phyloP scores from a whole-genome alignment of 2,888 invertebrate species.

The Noctua pronuba region DNA sequence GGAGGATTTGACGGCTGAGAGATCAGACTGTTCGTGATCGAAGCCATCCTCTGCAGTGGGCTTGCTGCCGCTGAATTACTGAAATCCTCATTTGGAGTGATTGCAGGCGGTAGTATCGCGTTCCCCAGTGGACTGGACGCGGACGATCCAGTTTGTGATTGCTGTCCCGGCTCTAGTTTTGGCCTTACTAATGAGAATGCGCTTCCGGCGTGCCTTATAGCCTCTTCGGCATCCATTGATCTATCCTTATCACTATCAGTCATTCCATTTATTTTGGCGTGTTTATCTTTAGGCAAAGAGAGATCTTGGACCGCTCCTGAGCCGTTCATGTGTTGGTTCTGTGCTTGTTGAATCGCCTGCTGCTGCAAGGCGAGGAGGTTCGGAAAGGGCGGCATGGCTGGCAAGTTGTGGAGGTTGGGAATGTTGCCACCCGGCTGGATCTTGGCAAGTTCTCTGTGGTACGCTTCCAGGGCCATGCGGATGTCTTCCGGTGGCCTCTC shows the following conservation, averaged over 20 bases:
- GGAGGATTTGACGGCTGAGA: slow-evolving; percentile 96
- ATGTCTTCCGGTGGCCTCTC: slow-evolving; percentile 94
- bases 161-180: slow-evolving; percentile 95
- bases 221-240: slow-evolving; percentile 91
- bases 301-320: slow-evolving; percentile 94
- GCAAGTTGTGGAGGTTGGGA: slow-evolving; percentile 89
- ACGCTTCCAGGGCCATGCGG: slow-evolving; percentile 96
- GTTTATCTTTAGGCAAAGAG: slow-evolving; percentile 95
- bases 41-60: slow-evolving; percentile 99
- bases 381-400: slow-evolving; percentile 90
- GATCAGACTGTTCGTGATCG: slow-evolving; percentile 98
- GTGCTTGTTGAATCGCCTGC: slow-evolving; percentile 86
- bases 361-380: slow-evolving; percentile 95
- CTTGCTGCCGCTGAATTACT: slow-evolving; percentile 95
- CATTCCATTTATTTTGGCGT: slow-evolving; percentile 91
- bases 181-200: slow-evolving; percentile 97
- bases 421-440: slow-evolving; percentile 93
- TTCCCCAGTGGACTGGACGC: slow-evolving; percentile 96
- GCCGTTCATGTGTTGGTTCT: slow-evolving; percentile 91
- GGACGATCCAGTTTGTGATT: slow-evolving; percentile 93
- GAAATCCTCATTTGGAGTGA: slow-evolving; percentile 95
- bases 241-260: slow-evolving; percentile 93
- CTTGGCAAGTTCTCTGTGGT: slow-evolving; percentile 98
- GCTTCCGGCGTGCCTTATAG: slow-evolving; percentile 94
- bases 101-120: slow-evolving; percentile 95